Base-by-base conservation (phyloP, 2,797 vertebrate species). In the Thaleichthys pacificus region DNA sequence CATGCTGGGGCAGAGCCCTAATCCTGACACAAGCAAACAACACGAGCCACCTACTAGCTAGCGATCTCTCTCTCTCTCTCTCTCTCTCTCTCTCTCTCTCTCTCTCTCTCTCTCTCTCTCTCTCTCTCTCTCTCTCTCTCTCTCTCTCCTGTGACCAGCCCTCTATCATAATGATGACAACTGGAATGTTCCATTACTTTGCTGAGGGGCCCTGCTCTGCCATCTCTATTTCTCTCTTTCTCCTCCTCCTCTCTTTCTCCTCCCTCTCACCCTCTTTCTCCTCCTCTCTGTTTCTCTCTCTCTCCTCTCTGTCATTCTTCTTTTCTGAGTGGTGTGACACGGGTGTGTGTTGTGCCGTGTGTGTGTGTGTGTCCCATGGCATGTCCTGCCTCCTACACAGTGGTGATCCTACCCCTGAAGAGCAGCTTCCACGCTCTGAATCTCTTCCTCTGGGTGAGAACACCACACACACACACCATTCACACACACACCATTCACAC, bases 361-460 rank as follows among this genome's bases (percentile, higher is more conserved):
- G 74, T 72, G 76, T 66, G 78, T 74, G 77, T 19, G 22, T 64
- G 83, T 80, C 85, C 61, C 80, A 95, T 95, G 93, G 93, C 92
- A 74, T 86, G 85, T 77, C 89, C 67, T 73, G 76, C 71, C 71
- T 91, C 93, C 78, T 95, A 95, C 84, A 93, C 91, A 5, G 90
- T 95, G 83, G 91, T 94, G 51, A 90, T 95, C 81, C 82, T 94
- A 73, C 94, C 94, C 0, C 88, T 95, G 63, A 91, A 79, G 87
- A 94, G 81, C 71, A 90, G 84, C 86, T 87, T 94, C 64, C 79
- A 83, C 87, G 92, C 92, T 0, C 85, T 94, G 32, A 90, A 82
- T 73, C 93, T 92, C 91, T 94, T 92, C 84, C 80, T 93, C 81
- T 93, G 93, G 94, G 94, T 95, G 87, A 94, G 90, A 47, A 47